Base-by-base conservation (phyloP, 2,797 vertebrate species). In the Platalea minor region DNA sequence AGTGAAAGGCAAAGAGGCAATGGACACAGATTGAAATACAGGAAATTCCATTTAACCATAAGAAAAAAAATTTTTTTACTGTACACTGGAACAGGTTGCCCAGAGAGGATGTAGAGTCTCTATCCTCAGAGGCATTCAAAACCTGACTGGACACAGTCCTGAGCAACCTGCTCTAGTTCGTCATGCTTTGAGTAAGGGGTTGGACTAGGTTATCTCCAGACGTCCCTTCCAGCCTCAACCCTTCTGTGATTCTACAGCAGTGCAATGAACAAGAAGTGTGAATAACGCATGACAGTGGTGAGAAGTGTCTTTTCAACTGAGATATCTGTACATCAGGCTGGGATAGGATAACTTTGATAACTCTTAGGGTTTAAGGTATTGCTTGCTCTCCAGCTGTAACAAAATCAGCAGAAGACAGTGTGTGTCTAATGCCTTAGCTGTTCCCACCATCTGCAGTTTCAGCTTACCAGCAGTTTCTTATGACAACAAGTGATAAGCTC, bases 1-100 rank as follows among this genome's bases (percentile, higher is more conserved):
- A 91, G 54, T 28, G 65, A 87, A 74, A 94, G 45, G 29, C 81
- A 95, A 78, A 81, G 45, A 92, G 39, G 61, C 37, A 96, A 82
- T 9, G 31, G 45, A 88, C 63, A 93, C 45, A 86, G 41, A 72
- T 64, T 64, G 70, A 87, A 96, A 93, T n/a, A 74, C 18, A 79
- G 46, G 12, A 69, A 83, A 83, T 31, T 37, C 37, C 59, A 85
- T 64, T 87, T 84, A 91, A 92, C 74, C 35, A 29, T 46, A 63
- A 73, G n/a, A 77, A 83, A 74, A 74, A 57, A 17, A 21, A 35
- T 5, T 33, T 48, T 68, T 85, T 74, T 74, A 41, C 29, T 67
- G 17, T 57, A 48, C 19, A 57, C 16, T 46, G 23, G 35, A 69
- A 65, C 28, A 74, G 37, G 16, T 2, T 75, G 39, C 29, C 39